These are phyloP conservation scores for Sesia apiformis DNA, from an alignment of 2,888 invertebrate species.

Conservation along the genomic window DNA sequence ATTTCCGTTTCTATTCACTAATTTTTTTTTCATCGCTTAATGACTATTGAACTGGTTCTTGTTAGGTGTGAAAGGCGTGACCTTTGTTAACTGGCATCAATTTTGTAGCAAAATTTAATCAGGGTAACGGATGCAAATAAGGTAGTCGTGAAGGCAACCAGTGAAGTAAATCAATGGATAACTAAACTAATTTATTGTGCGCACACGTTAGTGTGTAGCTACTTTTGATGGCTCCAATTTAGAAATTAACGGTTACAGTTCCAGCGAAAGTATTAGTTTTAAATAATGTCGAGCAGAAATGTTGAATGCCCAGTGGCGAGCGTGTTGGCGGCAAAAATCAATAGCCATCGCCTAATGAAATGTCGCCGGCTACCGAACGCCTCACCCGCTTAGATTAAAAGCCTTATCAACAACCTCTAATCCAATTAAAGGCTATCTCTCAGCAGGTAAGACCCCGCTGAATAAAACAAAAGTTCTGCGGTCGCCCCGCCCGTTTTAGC, in stretches of 20 bases:
- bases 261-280: constrained; percentile 9
- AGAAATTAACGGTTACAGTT: constrained; percentile 10
- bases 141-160: constrained; percentile 14
- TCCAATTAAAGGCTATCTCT: constrained; percentile 61
- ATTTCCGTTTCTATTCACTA: constrained; percentile 14
- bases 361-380: constrained; percentile 33
- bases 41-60: constrained; percentile 22
- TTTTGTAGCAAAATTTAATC: constrained; percentile 29
- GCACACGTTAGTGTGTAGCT: constrained; percentile 12
- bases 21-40: constrained; percentile 11
- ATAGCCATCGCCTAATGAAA: constrained; percentile 53
- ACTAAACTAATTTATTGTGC: constrained; percentile 25
- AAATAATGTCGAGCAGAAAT: background rate
- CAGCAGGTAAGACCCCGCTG: constrained; percentile 47
- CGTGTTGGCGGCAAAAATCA: constrained; percentile 24
- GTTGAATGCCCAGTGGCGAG: background rate
- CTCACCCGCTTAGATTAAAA: constrained; percentile 43
- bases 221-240: constrained; percentile 16
- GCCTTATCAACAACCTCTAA: constrained; percentile 65
- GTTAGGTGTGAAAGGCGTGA: constrained; percentile 39
- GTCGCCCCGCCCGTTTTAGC: constrained; percentile 23
- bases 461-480: constrained; percentile 59
- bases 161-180: constrained; percentile 9
- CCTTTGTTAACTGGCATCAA: constrained; percentile 32
- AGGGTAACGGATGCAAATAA: constrained; percentile 22